These are phyloP conservation scores for Dasyurus viverrinus DNA, from an alignment of 2,113 vertebrate species.

Conservation along the genomic window DNA sequence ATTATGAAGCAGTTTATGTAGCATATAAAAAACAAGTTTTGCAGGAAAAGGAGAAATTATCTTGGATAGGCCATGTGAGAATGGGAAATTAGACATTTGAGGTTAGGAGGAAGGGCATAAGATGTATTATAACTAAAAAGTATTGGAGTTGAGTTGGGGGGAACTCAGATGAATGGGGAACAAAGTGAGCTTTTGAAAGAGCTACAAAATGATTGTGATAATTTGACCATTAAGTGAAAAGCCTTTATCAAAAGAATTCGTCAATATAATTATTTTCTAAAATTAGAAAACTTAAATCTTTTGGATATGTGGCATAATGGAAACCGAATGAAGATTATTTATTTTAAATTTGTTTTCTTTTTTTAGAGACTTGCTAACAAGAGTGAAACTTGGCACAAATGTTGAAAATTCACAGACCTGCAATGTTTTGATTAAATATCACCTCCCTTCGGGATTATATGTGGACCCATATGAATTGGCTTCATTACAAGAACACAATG, in stretches of 20 bases:
- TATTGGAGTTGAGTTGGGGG: not conserved
- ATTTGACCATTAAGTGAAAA: not conserved
- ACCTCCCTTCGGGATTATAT: conserved; percentile 88
- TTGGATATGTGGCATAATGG: not conserved
- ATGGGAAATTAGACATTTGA: not conserved
- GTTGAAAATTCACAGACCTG: conserved; percentile 76
- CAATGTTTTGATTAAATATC: conserved; percentile 83
- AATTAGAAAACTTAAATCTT: not conserved
- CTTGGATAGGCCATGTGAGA: not conserved
- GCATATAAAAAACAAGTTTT: not conserved
- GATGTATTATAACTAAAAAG: not conserved
- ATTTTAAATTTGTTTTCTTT: conserved; percentile 61
- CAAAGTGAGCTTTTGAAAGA: not conserved
- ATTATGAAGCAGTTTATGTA: not conserved
- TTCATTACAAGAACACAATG: conserved; percentile 83
- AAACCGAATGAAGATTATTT: conserved; percentile 47
- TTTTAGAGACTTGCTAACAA: conserved; percentile 89
- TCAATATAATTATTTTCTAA: not conserved
- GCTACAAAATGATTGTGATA: not conserved
- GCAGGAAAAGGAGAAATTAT: not conserved
- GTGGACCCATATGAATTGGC: conserved; percentile 94
- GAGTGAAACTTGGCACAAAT: conserved; percentile 80
- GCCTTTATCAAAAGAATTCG: not conserved
- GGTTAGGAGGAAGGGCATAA: not conserved
- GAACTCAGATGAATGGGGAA: not conserved